Conservation (phyloP, 2,113 vertebrate species). For the Buteo buteo region DNA sequence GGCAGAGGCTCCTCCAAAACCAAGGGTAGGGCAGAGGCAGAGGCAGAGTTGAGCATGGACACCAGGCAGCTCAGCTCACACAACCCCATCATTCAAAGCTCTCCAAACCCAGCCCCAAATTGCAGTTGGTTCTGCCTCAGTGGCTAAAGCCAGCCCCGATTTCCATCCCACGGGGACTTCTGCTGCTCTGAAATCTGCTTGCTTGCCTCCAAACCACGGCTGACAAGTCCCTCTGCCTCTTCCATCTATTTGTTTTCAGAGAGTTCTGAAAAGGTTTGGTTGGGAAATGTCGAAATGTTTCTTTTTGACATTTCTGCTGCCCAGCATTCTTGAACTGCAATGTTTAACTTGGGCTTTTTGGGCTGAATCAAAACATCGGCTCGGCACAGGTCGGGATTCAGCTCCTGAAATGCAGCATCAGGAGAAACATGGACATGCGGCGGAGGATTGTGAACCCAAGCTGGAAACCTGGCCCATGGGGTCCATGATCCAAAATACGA, state of each 20-base stretch:
- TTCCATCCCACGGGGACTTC: fast-evolving
- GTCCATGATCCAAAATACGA: fast-evolving
- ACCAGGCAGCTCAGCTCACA: background rate
- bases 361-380: background rate
- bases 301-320: background rate
- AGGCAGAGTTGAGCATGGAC: background rate
- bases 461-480: background rate
- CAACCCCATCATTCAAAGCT: fast-evolving
- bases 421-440: fast-evolving
- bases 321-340: background rate
- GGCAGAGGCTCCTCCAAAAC: background rate
- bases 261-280: background rate
- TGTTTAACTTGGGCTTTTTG: background rate
- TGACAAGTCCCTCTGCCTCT: background rate
- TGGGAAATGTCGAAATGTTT: background rate
- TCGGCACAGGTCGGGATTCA: background rate
- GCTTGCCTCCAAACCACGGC: background rate
- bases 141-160: background rate
- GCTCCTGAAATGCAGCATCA: background rate
- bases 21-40: background rate
- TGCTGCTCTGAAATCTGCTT: background rate
- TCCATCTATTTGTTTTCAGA: background rate
- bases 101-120: background rate
- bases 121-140: background rate
- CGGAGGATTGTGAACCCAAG: fast-evolving